Evolutionary conservation across 1,140 invertebrate genomes (phyloP).

Genomic region (Lysiphlebus fabarum): DNA sequence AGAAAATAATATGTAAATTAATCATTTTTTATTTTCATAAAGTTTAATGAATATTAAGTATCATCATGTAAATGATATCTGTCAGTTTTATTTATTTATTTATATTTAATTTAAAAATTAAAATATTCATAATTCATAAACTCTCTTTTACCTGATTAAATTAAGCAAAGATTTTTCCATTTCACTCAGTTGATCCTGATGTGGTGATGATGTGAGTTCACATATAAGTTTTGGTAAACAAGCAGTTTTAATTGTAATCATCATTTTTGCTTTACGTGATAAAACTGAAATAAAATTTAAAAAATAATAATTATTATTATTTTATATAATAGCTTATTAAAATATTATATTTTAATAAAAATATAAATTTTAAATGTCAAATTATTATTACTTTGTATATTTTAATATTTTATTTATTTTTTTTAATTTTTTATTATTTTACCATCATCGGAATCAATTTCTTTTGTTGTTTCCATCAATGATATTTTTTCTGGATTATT

Average conservation of each 20-base stretch:
- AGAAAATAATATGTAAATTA: not conserved
- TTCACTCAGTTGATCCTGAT: slow-evolving; percentile 66
- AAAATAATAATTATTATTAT: not conserved
- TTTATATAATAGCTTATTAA: not conserved
- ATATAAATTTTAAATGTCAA: too few relatives aligned
- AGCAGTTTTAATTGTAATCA: slow-evolving; percentile 57
- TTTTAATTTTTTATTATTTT: slow-evolving; percentile 41
- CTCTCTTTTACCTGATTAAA: slow-evolving; percentile 64
- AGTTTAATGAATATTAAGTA: not conserved
- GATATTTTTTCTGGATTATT: slow-evolving; percentile 24
- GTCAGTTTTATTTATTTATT: not conserved
- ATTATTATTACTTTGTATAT: not conserved
- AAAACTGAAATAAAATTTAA: slow-evolving; percentile 32
- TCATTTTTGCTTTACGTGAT: slow-evolving; percentile 44
- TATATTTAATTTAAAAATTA: not conserved
- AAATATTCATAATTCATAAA: not conserved
- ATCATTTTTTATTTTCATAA: too few relatives aligned
- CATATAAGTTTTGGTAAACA: slow-evolving; percentile 77
- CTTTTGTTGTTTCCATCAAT: slow-evolving; percentile 23
- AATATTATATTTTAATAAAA: not conserved
- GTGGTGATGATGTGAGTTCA: slow-evolving; percentile 66
- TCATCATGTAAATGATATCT: not conserved
- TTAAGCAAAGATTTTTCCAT: slow-evolving; percentile 68
- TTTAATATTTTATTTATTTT: not conserved
- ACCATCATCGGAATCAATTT: slow-evolving; percentile 30